Evolutionary conservation across 2,888 invertebrate genomes (phyloP).

Genomic region (Germaria angustata): DNA sequence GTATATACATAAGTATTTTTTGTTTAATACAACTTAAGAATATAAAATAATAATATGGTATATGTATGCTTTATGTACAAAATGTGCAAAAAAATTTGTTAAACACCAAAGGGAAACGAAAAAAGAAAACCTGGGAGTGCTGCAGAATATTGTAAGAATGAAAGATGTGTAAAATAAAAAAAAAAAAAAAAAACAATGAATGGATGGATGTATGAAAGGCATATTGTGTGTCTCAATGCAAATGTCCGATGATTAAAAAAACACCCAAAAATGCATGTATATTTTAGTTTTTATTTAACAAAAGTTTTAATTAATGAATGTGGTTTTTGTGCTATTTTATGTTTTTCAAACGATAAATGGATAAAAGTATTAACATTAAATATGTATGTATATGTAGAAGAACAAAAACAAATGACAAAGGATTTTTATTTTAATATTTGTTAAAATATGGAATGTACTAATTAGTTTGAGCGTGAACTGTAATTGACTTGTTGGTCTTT

Average conservation of each 20-base stretch:
- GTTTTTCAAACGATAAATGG: constrained; percentile 45
- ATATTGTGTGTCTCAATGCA: constrained; percentile 14
- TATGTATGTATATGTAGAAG: constrained; percentile 11
- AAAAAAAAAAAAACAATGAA: constrained; percentile 2
- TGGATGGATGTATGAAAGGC: neutral
- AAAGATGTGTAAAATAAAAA: neutral
- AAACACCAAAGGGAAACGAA: neutral
- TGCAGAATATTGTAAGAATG: neutral
- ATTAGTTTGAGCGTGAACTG: neutral
- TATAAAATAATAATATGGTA: neutral
- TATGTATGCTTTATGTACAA: constrained; percentile 11
- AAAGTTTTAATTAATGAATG: constrained; percentile 35
- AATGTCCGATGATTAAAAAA: constrained; percentile 46
- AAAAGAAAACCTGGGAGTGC: constrained; percentile 25
- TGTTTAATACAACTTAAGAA: neutral
- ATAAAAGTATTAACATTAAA: constrained; percentile 35
- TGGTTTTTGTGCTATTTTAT: constrained; percentile 29
- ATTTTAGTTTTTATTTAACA: constrained; percentile 57
- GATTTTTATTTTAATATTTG: neutral
- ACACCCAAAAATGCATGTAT: constrained; percentile 44
- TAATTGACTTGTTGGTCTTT: constrained; percentile 20
- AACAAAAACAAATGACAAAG: constrained; percentile 38
- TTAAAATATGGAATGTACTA: constrained; percentile 35
- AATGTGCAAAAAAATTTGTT: neutral
- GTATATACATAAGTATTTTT: too few relatives aligned